phyloP scores from a whole-genome alignment of 1,140 invertebrate species.

The Drosophila virilis region DNA sequence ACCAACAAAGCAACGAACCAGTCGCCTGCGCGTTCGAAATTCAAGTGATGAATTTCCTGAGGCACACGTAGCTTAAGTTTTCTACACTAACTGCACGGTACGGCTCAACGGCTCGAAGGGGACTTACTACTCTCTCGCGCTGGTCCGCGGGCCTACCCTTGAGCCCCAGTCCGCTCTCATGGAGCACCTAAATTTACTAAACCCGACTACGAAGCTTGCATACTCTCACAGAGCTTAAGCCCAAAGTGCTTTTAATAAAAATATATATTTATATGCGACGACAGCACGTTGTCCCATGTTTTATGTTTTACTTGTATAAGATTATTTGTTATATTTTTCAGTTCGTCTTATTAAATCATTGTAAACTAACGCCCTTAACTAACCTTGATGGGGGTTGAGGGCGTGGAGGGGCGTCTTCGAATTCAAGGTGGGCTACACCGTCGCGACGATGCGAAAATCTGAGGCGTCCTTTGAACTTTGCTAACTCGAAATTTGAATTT shows the following conservation, averaged over 20 bases:
- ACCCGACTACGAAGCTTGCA: constrained; percentile 12
- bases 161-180: constrained; percentile 20
- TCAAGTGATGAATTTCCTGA: constrained; percentile 80
- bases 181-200: constrained; percentile 6
- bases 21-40: constrained; percentile 74
- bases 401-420: constrained; percentile 28
- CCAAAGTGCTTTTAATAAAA: too few relatives aligned
- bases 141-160: constrained; percentile 23
- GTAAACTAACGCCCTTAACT: background rate
- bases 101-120: constrained; percentile 24
- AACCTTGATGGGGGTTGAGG: background rate
- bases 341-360: background rate
- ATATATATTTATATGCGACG: too few relatives aligned
- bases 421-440: constrained; percentile 41
- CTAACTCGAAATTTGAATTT: constrained; percentile 49
- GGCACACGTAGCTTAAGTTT: constrained; percentile 79
- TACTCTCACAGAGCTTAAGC: constrained; percentile 7
- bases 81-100: constrained; percentile 34
- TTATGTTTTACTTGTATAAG: too few relatives aligned
- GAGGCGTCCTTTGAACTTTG: constrained; percentile 44
- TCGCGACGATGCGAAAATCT: constrained; percentile 12
- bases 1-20: constrained; percentile 51
- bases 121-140: constrained; percentile 63
- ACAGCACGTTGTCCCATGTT: too few relatives aligned
- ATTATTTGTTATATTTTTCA: background rate